These are phyloP conservation scores for Mastomys natalensis DNA, from an alignment of 2,113 vertebrate genomes.

Conservation along the genomic window DNA sequence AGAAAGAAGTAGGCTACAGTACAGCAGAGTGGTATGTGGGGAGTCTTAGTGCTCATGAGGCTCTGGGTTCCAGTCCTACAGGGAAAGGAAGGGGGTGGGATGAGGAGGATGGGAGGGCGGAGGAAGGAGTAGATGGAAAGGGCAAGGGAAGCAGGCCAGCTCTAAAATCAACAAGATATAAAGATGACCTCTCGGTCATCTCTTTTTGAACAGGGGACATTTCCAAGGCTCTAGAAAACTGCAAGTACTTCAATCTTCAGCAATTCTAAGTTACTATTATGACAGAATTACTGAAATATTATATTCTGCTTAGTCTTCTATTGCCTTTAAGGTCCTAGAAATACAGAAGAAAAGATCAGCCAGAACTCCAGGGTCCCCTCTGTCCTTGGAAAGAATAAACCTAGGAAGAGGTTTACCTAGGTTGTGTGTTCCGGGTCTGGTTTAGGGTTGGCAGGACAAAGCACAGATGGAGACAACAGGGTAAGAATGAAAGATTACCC, in stretches of 20 bases:
- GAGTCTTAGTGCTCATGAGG: neutral
- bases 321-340: neutral
- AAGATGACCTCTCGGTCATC: neutral
- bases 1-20: neutral
- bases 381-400: neutral
- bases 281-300: neutral
- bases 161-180: neutral
- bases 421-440: neutral
- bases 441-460: neutral
- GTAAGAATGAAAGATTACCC: neutral
- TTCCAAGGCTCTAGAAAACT: neutral
- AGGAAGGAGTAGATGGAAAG: neutral
- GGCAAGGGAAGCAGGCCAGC: neutral
- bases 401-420: neutral
- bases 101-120: no score
- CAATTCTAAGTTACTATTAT: neutral
- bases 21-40: neutral
- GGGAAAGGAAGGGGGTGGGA: neutral
- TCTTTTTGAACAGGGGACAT: neutral
- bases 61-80: neutral
- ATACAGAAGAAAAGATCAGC: neutral
- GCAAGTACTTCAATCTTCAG: conserved; percentile 29
- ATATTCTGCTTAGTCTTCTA: neutral
- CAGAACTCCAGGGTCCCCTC: neutral
- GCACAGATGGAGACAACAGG: neutral